These are phyloP conservation scores for Rutilus rutilus DNA, from an alignment of 2,113 vertebrate species.

Conservation along the genomic window DNA sequence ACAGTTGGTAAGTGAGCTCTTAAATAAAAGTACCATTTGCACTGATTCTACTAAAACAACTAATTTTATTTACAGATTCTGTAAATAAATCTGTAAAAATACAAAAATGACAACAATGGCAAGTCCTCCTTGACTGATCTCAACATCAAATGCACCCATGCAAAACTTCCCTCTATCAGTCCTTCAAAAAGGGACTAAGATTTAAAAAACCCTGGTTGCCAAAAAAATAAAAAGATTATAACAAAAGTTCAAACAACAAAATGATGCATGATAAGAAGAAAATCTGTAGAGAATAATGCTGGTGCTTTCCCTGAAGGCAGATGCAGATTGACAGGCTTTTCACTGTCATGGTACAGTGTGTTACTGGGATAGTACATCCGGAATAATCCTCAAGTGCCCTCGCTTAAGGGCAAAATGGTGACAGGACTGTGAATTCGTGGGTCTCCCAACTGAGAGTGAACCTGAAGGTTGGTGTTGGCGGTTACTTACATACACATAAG, in stretches of 20 bases:
- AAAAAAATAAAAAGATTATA: neutral
- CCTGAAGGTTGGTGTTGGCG: neutral
- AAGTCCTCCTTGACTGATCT: constrained; percentile 13
- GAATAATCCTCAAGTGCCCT: neutral
- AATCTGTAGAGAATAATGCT: constrained; percentile 35
- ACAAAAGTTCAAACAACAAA: neutral
- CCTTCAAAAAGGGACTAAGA: constrained; percentile 4
- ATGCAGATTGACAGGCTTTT: constrained; percentile 9
- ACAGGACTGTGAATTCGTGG: neutral
- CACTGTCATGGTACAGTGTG: neutral
- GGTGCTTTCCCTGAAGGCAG: constrained; percentile 29
- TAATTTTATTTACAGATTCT: constrained; percentile 47
- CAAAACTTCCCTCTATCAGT: neutral
- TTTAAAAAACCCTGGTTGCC: neutral
- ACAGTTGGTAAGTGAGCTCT: neutral
- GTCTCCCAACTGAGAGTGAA: neutral
- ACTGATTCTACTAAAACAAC: constrained; percentile 12
- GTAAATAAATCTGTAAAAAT: constrained; percentile 49
- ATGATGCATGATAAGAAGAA: neutral
- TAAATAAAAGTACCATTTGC: neutral
- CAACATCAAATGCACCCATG: neutral
- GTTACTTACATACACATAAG: neutral
- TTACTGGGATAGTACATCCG: neutral
- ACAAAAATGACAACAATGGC: constrained; percentile 27
- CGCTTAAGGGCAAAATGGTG: neutral